Evolutionary conservation across 2,888 invertebrate genomes (phyloP), one percentile per base, ranked within the genome.

Genomic region (Cephus rjabovi): DNA sequence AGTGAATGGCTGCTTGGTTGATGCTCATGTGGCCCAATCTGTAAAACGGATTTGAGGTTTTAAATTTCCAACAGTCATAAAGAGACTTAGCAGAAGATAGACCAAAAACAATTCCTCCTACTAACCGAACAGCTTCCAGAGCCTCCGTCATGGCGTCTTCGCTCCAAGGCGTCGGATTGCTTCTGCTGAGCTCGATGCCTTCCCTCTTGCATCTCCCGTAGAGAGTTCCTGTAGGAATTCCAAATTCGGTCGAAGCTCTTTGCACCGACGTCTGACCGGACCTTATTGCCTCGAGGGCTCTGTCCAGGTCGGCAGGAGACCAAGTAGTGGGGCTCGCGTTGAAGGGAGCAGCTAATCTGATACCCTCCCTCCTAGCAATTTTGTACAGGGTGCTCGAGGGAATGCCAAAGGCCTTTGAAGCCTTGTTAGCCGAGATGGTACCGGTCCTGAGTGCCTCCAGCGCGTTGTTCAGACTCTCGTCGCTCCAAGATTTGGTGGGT

Each of bases 81-180:
- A 35, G 71, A 6, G 11, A 3, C 1, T 3, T 1, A 12, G 35
- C 12, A 12, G 35, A 33, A 9, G 12, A 71, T 0, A 71, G 12
- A 3, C 30, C 1, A 74, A 79, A 37, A 33, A 12, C 15, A 37
- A 31, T 33, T 35, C 4, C 37, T 15, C 2, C 2, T 31, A 86
- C 89, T 85, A 91, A 96, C 96, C 96, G 95, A 83, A 97, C 97
- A 83, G 97, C 96, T 91, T 97, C 97, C 73, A 97, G 93, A 34
- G 97, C 97, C 91, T 97, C 97, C 34, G 96, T 96, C 97, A 97
- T 97, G 37, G 97, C 97, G 89, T 96, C 97, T 90, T 97, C 97
- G n/a, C 97, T 96, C 97, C 97, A 97, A 12, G 97, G 97, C 73
- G 97, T 97, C n/a, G 97, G 97, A 93, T 96, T 97, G 78, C 96